A percentile compares a stretch with the other conserved stretches of the same genome.
phyloP scores from a whole-genome alignment of 2,113 vertebrate species.

The Mirza zaza region DNA sequence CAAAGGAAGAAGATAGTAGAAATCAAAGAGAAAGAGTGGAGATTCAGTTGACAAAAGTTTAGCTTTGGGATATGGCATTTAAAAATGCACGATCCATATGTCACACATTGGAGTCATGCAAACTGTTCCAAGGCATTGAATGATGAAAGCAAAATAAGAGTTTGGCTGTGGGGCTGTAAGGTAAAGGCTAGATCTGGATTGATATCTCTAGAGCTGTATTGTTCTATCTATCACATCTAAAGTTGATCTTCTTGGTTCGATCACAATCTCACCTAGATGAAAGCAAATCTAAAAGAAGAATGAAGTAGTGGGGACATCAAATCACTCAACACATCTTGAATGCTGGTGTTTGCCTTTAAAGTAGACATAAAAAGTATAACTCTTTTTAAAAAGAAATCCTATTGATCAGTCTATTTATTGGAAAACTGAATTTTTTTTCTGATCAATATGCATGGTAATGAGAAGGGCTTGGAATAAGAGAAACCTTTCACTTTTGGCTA shows the following conservation, averaged over 20 bases:
- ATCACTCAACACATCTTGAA: neutral
- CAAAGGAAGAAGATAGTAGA: neutral
- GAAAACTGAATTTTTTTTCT: neutral
- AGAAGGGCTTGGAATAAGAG: neutral
- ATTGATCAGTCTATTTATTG: neutral
- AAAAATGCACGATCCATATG: neutral
- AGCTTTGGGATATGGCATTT: neutral
- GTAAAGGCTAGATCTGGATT: neutral
- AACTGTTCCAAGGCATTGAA: neutral
- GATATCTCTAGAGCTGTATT: neutral
- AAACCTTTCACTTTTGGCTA: neutral
- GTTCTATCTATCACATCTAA: fast-evolving
- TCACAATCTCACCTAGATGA: neutral
- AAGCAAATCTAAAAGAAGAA: neutral
- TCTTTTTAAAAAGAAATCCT: neutral
- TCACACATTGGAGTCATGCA: neutral
- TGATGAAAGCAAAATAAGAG: neutral
- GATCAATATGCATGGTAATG: neutral
- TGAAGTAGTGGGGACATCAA: neutral
- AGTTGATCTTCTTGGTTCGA: neutral
- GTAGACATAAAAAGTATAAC: neutral
- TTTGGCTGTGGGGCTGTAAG: neutral
- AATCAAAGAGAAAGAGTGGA: neutral
- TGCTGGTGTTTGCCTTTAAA: neutral
- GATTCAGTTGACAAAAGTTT: neutral